Evolutionary conservation across 1,140 invertebrate genomes (phyloP), one percentile per base, ranked within the genome.

Genomic region (silkworm (Bombyx mori)): DNA sequence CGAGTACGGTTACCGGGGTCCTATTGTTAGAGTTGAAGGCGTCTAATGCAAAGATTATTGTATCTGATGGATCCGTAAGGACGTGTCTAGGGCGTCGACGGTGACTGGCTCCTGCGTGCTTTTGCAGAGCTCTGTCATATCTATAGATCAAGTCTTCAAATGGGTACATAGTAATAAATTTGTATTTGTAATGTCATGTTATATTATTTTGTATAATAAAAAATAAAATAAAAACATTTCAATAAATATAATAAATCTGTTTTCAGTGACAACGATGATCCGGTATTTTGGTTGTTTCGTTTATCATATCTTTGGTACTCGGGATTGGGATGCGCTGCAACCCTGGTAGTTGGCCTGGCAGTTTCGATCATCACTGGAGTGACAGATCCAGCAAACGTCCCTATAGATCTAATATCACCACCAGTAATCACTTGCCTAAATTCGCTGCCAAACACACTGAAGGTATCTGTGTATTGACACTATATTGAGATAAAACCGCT

Each of bases 221-320:
- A 35, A 18, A 0, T 18, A 18, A 18, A 18, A 18, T 18, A 18
- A 35, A 5, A 9, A 22, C 26, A 51, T 22, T 22, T 12, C 5
- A 9, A 6, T 51, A 22, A 51, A n/a, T 8, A 18, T 12, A 4
- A 8, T 42, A 9, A 18, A 18, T 18, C 53, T 63, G 47, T 68
- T 76, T 74, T 10, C 69, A 87, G 81, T 46, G 70, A 72, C 52
- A 60, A 70, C 1, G 79, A 73, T 12, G 66, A 76, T 12, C 56
- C 73, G 7, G 84, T 89, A 5, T 90, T 88, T 70, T 75, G 86
- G 89, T 91, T 92, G 43, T 92, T 92, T 66, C 89, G 89, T 44
- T 82, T 92, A 54, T 92, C 91, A 26, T 92, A 92, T 65, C 88
- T 92, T 75, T 92, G 91, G 91, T 93, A 92, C 65, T 90, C 93